These are phyloP conservation scores for Percopsis omiscomaycus DNA, from an alignment of 2,797 vertebrate genomes.

Conservation along the genomic window DNA sequence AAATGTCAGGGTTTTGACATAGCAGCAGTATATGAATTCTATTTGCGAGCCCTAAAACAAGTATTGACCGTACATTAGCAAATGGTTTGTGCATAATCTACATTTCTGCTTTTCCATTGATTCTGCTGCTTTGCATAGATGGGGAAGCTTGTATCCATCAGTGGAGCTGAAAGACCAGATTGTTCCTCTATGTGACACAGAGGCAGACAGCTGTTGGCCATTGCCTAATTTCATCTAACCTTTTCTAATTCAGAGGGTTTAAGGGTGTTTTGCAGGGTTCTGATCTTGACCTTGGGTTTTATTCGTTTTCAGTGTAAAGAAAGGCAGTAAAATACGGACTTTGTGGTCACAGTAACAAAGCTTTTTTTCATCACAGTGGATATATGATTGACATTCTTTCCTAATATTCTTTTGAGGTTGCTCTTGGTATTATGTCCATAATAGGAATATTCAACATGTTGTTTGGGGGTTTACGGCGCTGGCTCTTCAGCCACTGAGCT, in stretches of 20 bases:
- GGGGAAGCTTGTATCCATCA: slow-evolving; percentile 41
- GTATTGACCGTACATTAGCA: slow-evolving; percentile 15
- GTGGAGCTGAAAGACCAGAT: slow-evolving; percentile 34
- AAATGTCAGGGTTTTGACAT: background rate
- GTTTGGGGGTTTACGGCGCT: slow-evolving; percentile 13
- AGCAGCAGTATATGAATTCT: slow-evolving; percentile 26
- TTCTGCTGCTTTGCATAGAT: slow-evolving; percentile 33
- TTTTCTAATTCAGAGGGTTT: background rate
- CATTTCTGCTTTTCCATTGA: slow-evolving; percentile 42
- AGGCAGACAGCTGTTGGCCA: slow-evolving; percentile 17
- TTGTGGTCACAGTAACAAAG: background rate
- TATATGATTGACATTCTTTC: background rate
- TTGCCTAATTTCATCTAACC: slow-evolving; percentile 7
- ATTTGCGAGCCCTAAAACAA: slow-evolving; percentile 27
- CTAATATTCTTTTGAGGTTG: slow-evolving; percentile 13
- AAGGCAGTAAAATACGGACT: background rate
- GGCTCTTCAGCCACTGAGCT: slow-evolving; percentile 33
- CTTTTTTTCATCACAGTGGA: background rate
- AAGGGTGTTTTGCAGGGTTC: background rate
- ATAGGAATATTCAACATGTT: slow-evolving; percentile 1
- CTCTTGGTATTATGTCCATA: slow-evolving; percentile 12
- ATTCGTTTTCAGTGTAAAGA: background rate
- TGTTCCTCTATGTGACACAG: slow-evolving; percentile 12
- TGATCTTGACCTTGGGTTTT: too few relatives aligned
- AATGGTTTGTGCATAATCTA: slow-evolving; percentile 37